Percentiles rank a stretch among this genome's conserved stretches.
Evolutionary conservation across 2,113 vertebrate species (phyloP).

Genomic region (Kobus ellipsiprymnus): DNA sequence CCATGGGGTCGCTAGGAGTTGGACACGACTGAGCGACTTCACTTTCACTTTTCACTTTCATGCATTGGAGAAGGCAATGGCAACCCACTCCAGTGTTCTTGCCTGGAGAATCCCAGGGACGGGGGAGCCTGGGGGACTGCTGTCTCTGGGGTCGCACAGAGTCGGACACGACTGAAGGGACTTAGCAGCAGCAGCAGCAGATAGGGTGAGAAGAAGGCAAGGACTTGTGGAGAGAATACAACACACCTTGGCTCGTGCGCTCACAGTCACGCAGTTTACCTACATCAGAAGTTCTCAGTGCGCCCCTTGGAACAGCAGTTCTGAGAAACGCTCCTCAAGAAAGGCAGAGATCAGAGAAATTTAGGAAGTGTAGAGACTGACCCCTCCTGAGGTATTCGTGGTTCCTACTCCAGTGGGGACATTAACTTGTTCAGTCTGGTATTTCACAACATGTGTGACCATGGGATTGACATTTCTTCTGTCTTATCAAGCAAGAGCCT

Average conservation of each 20-base stretch:
- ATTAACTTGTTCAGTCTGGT: background rate
- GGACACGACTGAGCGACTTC: no score
- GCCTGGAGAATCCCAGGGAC: no score
- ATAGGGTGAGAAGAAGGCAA: background rate
- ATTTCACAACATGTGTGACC: background rate
- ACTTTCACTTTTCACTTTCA: no score
- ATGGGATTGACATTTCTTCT: background rate
- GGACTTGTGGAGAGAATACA: background rate
- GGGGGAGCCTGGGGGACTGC: no score
- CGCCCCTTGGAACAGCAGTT: background rate
- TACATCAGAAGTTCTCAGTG: background rate
- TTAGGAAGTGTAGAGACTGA: background rate
- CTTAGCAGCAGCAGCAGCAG: no score
- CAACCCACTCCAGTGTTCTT: no score
- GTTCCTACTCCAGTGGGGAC: background rate
- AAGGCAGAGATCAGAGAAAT: background rate
- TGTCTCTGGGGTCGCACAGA: accelerated
- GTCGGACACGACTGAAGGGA: accelerated
- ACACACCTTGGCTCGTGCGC: background rate
- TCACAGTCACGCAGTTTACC: background rate
- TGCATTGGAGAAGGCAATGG: no score
- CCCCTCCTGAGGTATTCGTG: background rate
- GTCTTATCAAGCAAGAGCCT: background rate
- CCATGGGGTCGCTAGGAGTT: no score
- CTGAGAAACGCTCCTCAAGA: background rate